These are phyloP conservation scores for Tillus elongatus DNA, from an alignment of 2,888 invertebrate species.

Conservation along the genomic window DNA sequence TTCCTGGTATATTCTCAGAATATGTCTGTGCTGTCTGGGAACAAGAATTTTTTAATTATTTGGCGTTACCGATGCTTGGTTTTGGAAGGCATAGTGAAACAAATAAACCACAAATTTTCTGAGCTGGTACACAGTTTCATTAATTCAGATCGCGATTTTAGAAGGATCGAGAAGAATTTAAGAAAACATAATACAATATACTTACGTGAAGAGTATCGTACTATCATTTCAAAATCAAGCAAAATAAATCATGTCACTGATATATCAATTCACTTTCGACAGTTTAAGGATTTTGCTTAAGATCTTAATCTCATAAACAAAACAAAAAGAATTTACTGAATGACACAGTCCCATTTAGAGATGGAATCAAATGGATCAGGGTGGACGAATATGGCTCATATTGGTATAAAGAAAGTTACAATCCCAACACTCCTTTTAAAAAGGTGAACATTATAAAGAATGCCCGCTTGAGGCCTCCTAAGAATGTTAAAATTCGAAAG, in stretches of 20 bases:
- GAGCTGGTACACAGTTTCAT: constrained; percentile 29
- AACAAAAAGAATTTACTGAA: constrained; percentile 20
- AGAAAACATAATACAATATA: constrained; percentile 21
- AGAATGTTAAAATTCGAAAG: not conserved
- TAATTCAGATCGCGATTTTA: constrained; percentile 30
- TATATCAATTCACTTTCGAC: constrained; percentile 19
- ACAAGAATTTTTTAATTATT: constrained; percentile 24
- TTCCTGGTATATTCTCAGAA: no score
- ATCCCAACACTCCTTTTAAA: not conserved
- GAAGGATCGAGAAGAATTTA: constrained; percentile 27
- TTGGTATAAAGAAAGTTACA: constrained; percentile 14
- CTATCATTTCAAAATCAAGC: constrained; percentile 5
- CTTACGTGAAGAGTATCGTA: not conserved
- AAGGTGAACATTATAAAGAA: no score
- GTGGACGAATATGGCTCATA: constrained; percentile 22
- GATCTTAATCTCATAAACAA: constrained; percentile 16
- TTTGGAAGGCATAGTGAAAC: constrained; percentile 22
- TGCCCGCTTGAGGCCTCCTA: no score
- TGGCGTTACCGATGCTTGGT: constrained; percentile 22
- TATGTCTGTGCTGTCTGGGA: no score
- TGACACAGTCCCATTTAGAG: constrained; percentile 24
- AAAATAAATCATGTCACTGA: constrained; percentile 19
- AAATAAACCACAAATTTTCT: constrained; percentile 30
- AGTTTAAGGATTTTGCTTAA: constrained; percentile 14
- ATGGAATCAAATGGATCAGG: constrained; percentile 25